These are phyloP conservation scores for Hirtodrosophila confusa DNA, from an alignment of 2,888 invertebrate species.

Conservation along the genomic window DNA sequence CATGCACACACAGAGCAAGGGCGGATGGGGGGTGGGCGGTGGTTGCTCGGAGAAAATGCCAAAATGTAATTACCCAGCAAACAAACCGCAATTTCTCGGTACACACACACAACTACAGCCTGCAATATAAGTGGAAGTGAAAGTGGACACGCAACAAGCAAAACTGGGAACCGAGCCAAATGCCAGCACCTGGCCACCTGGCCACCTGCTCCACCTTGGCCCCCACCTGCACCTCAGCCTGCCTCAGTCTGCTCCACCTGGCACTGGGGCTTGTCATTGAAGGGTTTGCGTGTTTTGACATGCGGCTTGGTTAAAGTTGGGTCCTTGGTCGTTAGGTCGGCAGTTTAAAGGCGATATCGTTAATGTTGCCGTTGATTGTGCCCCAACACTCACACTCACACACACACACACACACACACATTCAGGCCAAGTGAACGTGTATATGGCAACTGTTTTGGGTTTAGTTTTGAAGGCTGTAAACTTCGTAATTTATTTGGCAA, in stretches of 20 bases:
- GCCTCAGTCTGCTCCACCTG: background rate
- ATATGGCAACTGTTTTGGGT: constrained; percentile 8
- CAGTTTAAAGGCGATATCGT: constrained; percentile 77
- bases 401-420: constrained; percentile 35
- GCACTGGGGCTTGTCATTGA: constrained; percentile 58
- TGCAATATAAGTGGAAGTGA: constrained; percentile 65
- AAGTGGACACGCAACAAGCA: constrained; percentile 81
- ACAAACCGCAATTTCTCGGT: constrained; percentile 79
- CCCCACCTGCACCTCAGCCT: background rate
- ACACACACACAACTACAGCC: constrained; percentile 38
- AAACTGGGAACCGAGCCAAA: constrained; percentile 58
- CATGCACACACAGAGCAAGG: constrained; percentile 39
- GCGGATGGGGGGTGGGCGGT: constrained; percentile 1
- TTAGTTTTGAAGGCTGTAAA: constrained; percentile 53
- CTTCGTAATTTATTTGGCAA: constrained; percentile 75
- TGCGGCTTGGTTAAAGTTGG: constrained; percentile 68
- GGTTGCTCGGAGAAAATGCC: constrained; percentile 62
- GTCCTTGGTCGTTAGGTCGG: constrained; percentile 55
- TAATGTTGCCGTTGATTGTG: constrained; percentile 74
- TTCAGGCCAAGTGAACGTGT: too few relatives aligned
- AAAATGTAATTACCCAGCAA: constrained; percentile 79
- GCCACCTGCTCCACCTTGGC: constrained; percentile 30
- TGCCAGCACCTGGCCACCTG: constrained; percentile 50
- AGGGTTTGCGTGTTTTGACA: constrained; percentile 74
- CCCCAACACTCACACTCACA: constrained; percentile 40